These are phyloP conservation scores for Tachina lurida DNA, from an alignment of 2,888 invertebrate species.

Conservation along the genomic window DNA sequence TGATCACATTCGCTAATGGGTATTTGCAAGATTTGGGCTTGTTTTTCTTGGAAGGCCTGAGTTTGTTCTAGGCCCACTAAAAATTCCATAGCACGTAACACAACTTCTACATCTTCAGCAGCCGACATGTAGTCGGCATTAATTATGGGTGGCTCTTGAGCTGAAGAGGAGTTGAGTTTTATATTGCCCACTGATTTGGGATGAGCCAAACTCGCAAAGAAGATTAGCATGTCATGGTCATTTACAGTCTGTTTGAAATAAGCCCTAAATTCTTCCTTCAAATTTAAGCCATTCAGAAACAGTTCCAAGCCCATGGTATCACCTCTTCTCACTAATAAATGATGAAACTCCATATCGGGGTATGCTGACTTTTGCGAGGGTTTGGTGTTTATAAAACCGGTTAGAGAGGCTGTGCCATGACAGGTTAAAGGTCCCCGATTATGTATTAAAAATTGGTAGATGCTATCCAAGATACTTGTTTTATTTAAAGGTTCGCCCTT, in stretches of 20 bases:
- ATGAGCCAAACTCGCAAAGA: slow-evolving; percentile 86
- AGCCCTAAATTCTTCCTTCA: slow-evolving; percentile 69
- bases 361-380: slow-evolving; percentile 82
- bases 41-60: slow-evolving; percentile 79
- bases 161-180: slow-evolving; percentile 14
- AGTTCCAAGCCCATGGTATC: slow-evolving; percentile 58
- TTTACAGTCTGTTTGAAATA: slow-evolving; percentile 56
- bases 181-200: slow-evolving; percentile 88
- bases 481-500: slow-evolving; percentile 44
- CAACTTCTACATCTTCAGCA: slow-evolving; percentile 15
- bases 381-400: slow-evolving; percentile 84
- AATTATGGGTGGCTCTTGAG: slow-evolving; percentile 36
- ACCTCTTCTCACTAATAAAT: slow-evolving; percentile 75
- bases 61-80: slow-evolving; percentile 82
- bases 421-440: slow-evolving; percentile 83
- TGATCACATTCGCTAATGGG: slow-evolving; percentile 77
- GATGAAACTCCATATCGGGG: slow-evolving; percentile 85
- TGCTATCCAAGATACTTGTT: slow-evolving; percentile 74
- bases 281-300: slow-evolving; percentile 62
- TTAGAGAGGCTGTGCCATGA: slow-evolving; percentile 80
- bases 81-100: slow-evolving; percentile 71
- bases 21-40: slow-evolving; percentile 76
- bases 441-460: slow-evolving; percentile 83
- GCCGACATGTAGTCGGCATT: slow-evolving; percentile 38
- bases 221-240: slow-evolving; percentile 83